These are phyloP conservation scores for Eciton burchellii DNA, from an alignment of 1,140 invertebrate genomes.

Conservation along the genomic window DNA sequence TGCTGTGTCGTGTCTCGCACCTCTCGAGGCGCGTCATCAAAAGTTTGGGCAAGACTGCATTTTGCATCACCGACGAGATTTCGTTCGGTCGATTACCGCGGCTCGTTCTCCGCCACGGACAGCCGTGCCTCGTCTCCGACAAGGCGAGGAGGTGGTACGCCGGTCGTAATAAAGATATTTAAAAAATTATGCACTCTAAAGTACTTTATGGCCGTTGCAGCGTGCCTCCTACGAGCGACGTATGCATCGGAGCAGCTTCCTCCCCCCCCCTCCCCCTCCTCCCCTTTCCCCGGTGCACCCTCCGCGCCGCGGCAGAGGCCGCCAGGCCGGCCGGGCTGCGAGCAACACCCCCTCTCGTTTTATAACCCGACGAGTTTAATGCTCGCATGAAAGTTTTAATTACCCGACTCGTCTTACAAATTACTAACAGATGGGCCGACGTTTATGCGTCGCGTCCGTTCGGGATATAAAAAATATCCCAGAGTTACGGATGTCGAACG, in stretches of 20 bases:
- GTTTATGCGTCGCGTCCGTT: constrained; percentile 74
- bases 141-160: constrained; percentile 42
- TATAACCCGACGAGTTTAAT: constrained; percentile 84
- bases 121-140: constrained; percentile 40
- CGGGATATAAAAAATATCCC: constrained; percentile 76
- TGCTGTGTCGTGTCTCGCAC: no score
- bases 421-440: constrained; percentile 83
- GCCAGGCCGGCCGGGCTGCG: constrained; percentile 27
- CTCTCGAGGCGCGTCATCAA: constrained; percentile 59
- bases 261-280: neutral
- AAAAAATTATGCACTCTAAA: constrained; percentile 77
- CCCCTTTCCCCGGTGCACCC: neutral
- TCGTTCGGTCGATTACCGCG: constrained; percentile 67
- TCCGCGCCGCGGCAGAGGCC: constrained; percentile 8
- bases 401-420: constrained; percentile 83
- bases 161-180: constrained; percentile 80
- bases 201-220: constrained; percentile 71
- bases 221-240: constrained; percentile 51
- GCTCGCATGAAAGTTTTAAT: constrained; percentile 85
- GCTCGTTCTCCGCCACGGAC: constrained; percentile 41
- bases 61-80: constrained; percentile 68
- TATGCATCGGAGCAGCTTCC: constrained; percentile 43
- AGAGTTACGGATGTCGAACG: neutral
- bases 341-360: constrained; percentile 76
- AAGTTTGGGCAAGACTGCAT: constrained; percentile 61